Percentiles rank a stretch among this genome's conserved stretches.
phyloP scores from a whole-genome alignment of 2,113 vertebrate genomes.

The Vanacampus margaritifer region DNA sequence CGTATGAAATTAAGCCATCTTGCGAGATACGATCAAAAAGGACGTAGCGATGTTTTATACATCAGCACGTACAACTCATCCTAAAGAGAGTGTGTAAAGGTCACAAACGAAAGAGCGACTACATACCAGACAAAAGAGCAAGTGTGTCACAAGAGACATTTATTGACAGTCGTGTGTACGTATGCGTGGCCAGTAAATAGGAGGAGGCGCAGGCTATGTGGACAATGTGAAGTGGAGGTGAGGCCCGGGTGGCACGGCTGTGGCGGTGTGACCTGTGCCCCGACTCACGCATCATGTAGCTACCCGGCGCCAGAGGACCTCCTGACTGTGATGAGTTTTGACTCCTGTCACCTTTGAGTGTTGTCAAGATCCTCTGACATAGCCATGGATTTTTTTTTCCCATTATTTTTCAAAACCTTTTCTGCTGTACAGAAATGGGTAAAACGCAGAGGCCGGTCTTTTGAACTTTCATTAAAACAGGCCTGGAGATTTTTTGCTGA shows the following conservation, averaged over 20 bases:
- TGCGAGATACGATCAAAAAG: not conserved
- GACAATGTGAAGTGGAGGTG: conserved; percentile 76
- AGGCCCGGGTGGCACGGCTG: conserved; percentile 72
- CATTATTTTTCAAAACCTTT: conserved; percentile 36
- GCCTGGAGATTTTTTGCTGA: not conserved
- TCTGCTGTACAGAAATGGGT: conserved; percentile 61
- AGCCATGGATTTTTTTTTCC: conserved; percentile 42
- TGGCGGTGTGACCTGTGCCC: conserved; percentile 70
- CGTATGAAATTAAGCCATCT: conserved; percentile 6
- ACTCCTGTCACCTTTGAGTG: conserved; percentile 85
- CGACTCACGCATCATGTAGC: conserved; percentile 80
- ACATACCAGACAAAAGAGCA: conserved; percentile 66
- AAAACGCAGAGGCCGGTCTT: not conserved
- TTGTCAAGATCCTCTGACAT: conserved; percentile 72
- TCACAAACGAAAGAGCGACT: conserved; percentile 44
- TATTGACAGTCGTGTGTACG: conserved; percentile 46
- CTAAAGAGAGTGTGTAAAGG: conserved; percentile 51
- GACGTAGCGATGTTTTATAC: conserved; percentile 11
- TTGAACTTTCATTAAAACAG: conserved; percentile 6
- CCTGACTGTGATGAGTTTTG: conserved; percentile 83
- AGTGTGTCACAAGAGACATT: conserved; percentile 52
- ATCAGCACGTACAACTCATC: conserved; percentile 7
- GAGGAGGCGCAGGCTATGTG: conserved; percentile 35
- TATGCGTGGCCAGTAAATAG: conserved; percentile 16
- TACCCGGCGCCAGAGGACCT: conserved; percentile 72